Percentiles rank a stretch among this genome's conserved stretches.
Conservation (phyloP, 2,888 invertebrate genomes). For the Orgyia antiqua region DNA sequence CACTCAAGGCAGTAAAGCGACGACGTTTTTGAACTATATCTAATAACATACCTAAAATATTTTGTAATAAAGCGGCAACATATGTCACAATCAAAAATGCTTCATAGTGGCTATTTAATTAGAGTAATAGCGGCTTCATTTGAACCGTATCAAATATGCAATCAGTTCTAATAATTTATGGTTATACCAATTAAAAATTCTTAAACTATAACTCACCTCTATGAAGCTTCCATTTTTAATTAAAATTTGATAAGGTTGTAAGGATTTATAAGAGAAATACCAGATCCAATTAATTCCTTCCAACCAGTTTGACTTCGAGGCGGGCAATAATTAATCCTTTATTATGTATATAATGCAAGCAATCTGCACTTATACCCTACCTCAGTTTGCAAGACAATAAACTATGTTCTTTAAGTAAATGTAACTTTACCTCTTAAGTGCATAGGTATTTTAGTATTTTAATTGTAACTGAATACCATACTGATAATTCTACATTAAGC, state of each 20-base stretch:
- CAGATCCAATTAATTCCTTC: neutral
- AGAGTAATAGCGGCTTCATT: no score
- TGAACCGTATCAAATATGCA: no score
- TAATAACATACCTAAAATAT: no score
- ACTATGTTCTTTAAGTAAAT: constrained; percentile 18
- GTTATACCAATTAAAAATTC: no score
- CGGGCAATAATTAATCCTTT: neutral
- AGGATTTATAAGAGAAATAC: neutral
- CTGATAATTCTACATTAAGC: constrained; percentile 29
- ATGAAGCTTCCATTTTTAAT: neutral
- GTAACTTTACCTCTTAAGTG: constrained; percentile 14
- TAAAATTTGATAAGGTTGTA: no score
- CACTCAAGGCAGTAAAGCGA: no score
- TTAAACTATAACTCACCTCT: no score
- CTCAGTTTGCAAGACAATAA: constrained; percentile 8
- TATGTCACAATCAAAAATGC: no score
- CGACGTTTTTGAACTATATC: no score
- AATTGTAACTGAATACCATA: constrained; percentile 24
- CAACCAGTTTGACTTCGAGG: neutral
- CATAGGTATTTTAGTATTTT: constrained; percentile 20
- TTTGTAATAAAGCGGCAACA: no score
- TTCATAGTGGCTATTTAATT: no score
- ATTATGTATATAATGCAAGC: neutral
- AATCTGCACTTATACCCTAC: neutral
- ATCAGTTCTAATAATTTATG: no score